These are phyloP conservation scores for Perizoma affinitatum DNA, from an alignment of 2,888 invertebrate genomes.

Conservation along the genomic window DNA sequence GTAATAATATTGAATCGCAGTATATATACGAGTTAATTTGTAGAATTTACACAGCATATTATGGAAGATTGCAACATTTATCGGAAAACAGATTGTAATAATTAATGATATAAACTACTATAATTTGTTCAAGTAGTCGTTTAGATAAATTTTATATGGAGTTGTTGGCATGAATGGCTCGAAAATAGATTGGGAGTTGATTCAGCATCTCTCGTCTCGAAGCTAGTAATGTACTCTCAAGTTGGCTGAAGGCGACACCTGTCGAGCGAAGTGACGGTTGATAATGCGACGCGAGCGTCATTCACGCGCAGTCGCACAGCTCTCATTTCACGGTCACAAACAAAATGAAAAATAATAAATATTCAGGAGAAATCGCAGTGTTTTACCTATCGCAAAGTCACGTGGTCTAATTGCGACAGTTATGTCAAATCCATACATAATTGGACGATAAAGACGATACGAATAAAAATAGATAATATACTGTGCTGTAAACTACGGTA, in stretches of 20 bases:
- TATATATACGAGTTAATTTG: conserved; percentile 27
- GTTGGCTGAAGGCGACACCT: conserved; percentile 83
- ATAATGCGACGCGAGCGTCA: conserved; percentile 79
- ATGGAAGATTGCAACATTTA: conserved; percentile 26
- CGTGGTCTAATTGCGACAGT: neutral
- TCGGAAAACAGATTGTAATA: conserved; percentile 15
- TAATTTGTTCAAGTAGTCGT: conserved; percentile 24
- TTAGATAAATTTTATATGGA: conserved; percentile 32
- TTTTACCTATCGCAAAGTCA: no score
- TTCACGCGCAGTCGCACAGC: conserved; percentile 63
- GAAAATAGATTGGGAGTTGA: conserved; percentile 78
- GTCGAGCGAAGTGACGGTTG: conserved; percentile 80
- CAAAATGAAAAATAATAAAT: neutral
- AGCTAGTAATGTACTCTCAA: conserved; percentile 83
- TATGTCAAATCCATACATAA: no score
- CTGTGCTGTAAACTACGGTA: no score
- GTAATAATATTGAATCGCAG: conserved; percentile 40
- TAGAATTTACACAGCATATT: conserved; percentile 32
- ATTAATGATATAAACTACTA: conserved; percentile 17
- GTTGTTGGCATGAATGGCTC: conserved; percentile 63
- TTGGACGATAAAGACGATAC: no score
- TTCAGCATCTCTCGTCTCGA: conserved; percentile 72
- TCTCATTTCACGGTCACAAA: conserved; percentile 7
- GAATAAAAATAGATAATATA: no score
- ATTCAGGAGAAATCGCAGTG: no score